A percentile compares a stretch with the other conserved stretches of the same genome.
Evolutionary conservation across 2,888 invertebrate species (phyloP).

Genomic region (Nysson spinosus): DNA sequence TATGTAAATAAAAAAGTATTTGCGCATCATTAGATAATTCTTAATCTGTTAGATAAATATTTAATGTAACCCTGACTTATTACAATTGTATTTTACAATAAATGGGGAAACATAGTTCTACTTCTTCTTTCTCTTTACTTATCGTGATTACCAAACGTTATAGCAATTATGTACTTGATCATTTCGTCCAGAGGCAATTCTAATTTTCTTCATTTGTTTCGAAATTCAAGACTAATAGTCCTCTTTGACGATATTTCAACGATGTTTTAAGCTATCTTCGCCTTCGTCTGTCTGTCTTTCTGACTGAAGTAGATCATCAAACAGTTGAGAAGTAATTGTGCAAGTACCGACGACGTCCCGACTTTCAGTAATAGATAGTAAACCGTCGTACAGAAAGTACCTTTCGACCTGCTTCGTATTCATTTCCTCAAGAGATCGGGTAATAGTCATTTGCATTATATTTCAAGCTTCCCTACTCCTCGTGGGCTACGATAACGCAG

Average conservation of each 20-base stretch:
- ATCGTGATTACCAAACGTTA: background rate
- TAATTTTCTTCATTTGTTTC: conserved; percentile 37
- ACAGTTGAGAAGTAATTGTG: conserved; percentile 55
- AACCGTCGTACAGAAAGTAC: conserved; percentile 46
- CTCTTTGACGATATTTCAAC: conserved; percentile 44
- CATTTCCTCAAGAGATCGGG: conserved; percentile 46
- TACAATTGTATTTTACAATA: too few relatives aligned
- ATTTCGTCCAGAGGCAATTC: too few relatives aligned
- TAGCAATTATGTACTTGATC: conserved; percentile 8
- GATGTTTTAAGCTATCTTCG: conserved; percentile 50
- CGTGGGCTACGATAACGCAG: conserved; percentile 14
- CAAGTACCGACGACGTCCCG: conserved; percentile 41
- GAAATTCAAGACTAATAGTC: conserved; percentile 25
- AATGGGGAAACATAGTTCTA: too few relatives aligned
- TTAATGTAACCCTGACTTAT: too few relatives aligned
- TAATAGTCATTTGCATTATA: conserved; percentile 58
- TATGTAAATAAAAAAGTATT: too few relatives aligned
- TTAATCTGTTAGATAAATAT: too few relatives aligned
- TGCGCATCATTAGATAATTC: too few relatives aligned
- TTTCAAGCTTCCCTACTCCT: conserved; percentile 30
- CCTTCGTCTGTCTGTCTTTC: conserved; percentile 16
- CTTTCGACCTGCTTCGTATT: conserved; percentile 48
- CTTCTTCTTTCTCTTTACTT: background rate
- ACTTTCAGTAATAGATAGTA: conserved; percentile 48
- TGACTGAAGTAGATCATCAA: conserved; percentile 51